A percentile compares a stretch with the other conserved stretches of the same genome.
Conservation (phyloP, 2,888 invertebrate species). For the Ichneumon xanthorius region DNA sequence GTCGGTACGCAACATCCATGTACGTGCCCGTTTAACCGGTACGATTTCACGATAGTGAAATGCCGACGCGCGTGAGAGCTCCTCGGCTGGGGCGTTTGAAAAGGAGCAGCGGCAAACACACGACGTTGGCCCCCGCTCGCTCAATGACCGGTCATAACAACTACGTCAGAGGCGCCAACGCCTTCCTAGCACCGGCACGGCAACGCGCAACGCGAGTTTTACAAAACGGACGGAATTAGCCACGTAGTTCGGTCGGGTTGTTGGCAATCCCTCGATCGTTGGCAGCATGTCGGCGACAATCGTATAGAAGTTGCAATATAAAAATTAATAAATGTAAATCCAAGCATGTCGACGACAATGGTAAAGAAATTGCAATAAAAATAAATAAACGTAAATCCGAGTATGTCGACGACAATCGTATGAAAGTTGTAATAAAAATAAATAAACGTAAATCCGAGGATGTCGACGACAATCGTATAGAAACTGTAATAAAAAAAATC, state of each 20-base stretch:
- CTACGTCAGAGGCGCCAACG: conserved; percentile 35
- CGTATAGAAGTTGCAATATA: background rate
- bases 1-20: background rate
- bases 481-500: too few species aligned
- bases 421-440: too few species aligned
- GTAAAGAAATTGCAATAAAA: too few species aligned
- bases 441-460: too few species aligned
- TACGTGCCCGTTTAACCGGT: conserved; percentile 1
- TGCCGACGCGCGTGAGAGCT: background rate
- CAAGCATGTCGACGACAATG: too few species aligned
- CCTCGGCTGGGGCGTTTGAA: background rate
- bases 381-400: too few species aligned
- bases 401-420: too few species aligned
- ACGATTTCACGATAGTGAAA: conserved; percentile 37
- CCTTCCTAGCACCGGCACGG: conserved; percentile 11
- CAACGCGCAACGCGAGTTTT: conserved; percentile 22
- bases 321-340: too few species aligned
- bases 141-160: conserved; percentile 33
- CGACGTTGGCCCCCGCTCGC: background rate
- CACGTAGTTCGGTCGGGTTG: background rate
- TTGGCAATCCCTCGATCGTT: background rate
- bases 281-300: background rate
- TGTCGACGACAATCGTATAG: too few species aligned
- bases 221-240: conserved; percentile 11
- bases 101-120: conserved; percentile 5